Percentiles rank a stretch among this genome's conserved stretches.
phyloP scores from a whole-genome alignment of 2,888 invertebrate species.

The Penaeus monodon region DNA sequence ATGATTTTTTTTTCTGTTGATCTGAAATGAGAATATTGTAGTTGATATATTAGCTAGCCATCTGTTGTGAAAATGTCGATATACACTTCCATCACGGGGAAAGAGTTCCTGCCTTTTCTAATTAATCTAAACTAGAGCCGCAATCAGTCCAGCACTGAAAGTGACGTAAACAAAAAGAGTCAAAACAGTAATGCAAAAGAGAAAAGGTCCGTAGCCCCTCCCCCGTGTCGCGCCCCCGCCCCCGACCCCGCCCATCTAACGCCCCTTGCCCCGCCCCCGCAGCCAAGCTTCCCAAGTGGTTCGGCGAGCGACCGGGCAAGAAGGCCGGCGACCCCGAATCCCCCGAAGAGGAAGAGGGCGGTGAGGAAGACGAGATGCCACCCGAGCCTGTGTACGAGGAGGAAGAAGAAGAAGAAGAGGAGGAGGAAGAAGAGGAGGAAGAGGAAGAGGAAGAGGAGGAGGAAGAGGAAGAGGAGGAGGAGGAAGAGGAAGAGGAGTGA shows the following conservation, averaged over 20 bases:
- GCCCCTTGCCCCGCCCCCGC: conserved; percentile 54
- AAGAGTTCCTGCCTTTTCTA: too few species aligned
- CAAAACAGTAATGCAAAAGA: too few species aligned
- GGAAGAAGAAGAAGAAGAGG: conserved; percentile 63
- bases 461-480: conserved; percentile 76
- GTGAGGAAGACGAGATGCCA: conserved; percentile 74
- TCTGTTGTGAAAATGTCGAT: too few species aligned
- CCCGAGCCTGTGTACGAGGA: conserved; percentile 34
- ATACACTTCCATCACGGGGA: too few species aligned
- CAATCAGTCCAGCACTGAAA: too few species aligned
- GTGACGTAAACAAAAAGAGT: too few species aligned
- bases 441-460: conserved; percentile 82
- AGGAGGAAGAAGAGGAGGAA: conserved; percentile 73
- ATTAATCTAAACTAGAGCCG: too few species aligned
- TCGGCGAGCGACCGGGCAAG: conserved; percentile 94
- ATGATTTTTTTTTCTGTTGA: too few species aligned
- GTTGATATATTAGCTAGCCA: too few species aligned
- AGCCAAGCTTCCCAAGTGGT: conserved; percentile 96
- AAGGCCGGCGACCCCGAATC: conserved; percentile 89
- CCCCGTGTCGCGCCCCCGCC: background rate
- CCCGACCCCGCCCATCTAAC: background rate
- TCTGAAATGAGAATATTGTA: too few species aligned
- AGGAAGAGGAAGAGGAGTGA: conserved; percentile 76
- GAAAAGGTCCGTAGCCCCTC: too few species aligned
- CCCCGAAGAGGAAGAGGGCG: conserved; percentile 88